Conservation (phyloP, 2,113 vertebrate genomes). For the Castor canadensis region DNA sequence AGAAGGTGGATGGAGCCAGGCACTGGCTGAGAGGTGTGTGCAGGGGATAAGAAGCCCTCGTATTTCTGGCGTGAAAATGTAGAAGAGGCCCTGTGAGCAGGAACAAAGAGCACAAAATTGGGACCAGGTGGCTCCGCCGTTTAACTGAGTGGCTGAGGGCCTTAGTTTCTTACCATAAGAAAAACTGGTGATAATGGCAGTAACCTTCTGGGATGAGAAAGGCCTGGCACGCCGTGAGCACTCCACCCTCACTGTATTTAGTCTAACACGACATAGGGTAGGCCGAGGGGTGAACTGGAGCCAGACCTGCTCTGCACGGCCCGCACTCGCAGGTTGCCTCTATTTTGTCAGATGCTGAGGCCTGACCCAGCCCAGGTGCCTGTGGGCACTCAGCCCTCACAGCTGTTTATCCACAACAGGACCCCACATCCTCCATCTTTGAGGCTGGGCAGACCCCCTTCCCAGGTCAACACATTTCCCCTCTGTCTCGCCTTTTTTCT, state of each 20-base stretch:
- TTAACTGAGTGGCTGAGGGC: not conserved
- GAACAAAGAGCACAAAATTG: not conserved
- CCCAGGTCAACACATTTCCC: not conserved
- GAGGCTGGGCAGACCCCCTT: not conserved
- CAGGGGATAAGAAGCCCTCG: not conserved
- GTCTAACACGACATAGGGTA: not conserved
- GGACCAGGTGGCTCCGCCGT: not conserved
- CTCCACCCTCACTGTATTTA: not conserved
- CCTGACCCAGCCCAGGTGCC: not conserved
- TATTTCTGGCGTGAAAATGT: not conserved
- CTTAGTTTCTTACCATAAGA: not conserved
- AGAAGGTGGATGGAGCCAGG: not conserved
- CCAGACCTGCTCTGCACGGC: not conserved
- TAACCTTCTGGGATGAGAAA: not conserved
- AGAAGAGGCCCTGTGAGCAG: no score
- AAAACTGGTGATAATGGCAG: no score
- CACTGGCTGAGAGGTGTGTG: not conserved
- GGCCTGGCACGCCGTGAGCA: not conserved
- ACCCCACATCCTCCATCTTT: not conserved
- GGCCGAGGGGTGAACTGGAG: not conserved
- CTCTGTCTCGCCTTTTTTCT: not conserved
- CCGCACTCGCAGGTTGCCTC: not conserved
- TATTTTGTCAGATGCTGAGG: not conserved
- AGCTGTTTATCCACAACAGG: not conserved
- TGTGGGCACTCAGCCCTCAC: not conserved